A percentile compares a stretch with the other conserved stretches of the same genome.
Conservation (phyloP, 1,140 invertebrate genomes). For the Bombus polaris region DNA sequence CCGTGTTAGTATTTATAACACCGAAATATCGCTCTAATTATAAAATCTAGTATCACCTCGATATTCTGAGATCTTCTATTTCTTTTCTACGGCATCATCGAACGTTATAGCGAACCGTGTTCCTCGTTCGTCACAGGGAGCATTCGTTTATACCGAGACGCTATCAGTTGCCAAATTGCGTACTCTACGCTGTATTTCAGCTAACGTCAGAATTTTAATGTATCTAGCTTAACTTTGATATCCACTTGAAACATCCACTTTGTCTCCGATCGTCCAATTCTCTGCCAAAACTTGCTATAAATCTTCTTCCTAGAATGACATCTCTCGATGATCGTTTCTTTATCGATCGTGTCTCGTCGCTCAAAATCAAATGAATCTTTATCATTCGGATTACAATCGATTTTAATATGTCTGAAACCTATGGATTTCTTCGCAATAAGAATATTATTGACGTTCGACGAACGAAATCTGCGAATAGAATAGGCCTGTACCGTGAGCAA, state of each 20-base stretch:
- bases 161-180: constrained; percentile 12
- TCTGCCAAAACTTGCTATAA: background rate
- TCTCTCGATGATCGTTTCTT: background rate
- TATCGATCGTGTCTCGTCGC: too few relatives aligned
- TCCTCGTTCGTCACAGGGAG: background rate
- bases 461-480: background rate
- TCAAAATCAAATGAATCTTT: background rate
- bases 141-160: background rate
- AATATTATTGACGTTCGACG: background rate
- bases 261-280: background rate
- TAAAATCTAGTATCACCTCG: constrained; percentile 23
- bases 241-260: background rate
- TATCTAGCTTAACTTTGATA: background rate
- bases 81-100: background rate
- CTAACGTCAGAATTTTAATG: background rate
- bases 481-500: background rate
- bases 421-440: background rate
- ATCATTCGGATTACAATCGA: background rate
- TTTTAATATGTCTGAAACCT: background rate
- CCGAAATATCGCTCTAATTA: constrained; percentile 20
- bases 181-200: background rate
- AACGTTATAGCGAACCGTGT: background rate
- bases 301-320: background rate
- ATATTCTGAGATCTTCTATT: background rate
- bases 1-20: constrained; percentile 6